phyloP scores from a whole-genome alignment of 2,888 invertebrate genomes.

The Drosophila longiperda region DNA sequence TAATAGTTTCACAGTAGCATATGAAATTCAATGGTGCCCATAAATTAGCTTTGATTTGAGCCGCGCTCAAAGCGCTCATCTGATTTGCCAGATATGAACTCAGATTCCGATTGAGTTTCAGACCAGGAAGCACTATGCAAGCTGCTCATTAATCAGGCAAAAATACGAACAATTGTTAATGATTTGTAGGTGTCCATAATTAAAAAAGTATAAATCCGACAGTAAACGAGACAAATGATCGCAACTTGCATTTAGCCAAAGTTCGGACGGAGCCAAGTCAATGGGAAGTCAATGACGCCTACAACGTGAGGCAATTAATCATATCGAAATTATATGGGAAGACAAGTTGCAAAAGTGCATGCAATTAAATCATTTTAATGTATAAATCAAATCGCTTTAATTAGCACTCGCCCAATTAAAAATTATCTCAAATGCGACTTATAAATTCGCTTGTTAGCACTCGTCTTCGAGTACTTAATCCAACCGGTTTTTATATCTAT shows the following conservation, averaged over 20 bases:
- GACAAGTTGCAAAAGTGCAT: slow-evolving; percentile 17
- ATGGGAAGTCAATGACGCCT: slow-evolving; percentile 45
- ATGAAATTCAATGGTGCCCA: slow-evolving; percentile 48
- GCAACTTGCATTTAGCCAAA: slow-evolving; percentile 24
- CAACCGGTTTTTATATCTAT: slow-evolving; percentile 62
- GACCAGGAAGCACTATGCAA: slow-evolving; percentile 61
- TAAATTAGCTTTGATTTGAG: slow-evolving; percentile 60
- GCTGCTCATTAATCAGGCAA: slow-evolving; percentile 60
- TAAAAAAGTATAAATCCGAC: slow-evolving; percentile 70
- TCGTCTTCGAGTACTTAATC: slow-evolving; percentile 18
- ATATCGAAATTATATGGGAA: slow-evolving; percentile 46
- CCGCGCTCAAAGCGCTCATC: slow-evolving; percentile 16
- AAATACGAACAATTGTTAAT: slow-evolving; percentile 31
- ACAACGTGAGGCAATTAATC: slow-evolving; percentile 67
- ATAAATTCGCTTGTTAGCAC: slow-evolving; percentile 65
- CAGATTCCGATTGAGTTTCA: not conserved
- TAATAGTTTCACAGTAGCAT: slow-evolving; percentile 18
- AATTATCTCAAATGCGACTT: slow-evolving; percentile 57
- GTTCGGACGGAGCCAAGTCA: slow-evolving; percentile 28
- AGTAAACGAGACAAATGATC: slow-evolving; percentile 72
- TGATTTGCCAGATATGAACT: not conserved
- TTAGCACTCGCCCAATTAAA: slow-evolving; percentile 47
- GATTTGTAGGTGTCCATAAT: slow-evolving; percentile 78
- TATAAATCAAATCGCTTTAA: slow-evolving; percentile 44
- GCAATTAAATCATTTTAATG: slow-evolving; percentile 54